phyloP scores from a whole-genome alignment of 2,113 vertebrate genomes.

The Campylorhamphus procurvoides region DNA sequence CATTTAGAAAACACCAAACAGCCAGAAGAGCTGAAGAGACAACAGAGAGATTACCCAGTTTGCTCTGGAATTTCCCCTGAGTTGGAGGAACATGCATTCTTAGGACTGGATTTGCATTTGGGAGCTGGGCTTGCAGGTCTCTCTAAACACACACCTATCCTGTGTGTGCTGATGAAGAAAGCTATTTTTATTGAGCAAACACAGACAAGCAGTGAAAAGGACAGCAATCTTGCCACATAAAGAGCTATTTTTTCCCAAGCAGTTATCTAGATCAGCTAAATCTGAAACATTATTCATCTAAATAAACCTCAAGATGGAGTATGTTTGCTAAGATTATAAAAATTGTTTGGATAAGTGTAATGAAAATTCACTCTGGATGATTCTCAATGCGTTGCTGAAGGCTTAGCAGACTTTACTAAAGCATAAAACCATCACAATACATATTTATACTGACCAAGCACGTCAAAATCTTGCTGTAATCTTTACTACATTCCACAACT shows the following conservation, averaged over 20 bases:
- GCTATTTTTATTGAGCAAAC: not conserved
- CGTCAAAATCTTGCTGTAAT: not conserved
- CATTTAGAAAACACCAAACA: not conserved
- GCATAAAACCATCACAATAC: not conserved
- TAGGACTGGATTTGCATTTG: not conserved
- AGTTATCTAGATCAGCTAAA: conserved; percentile 12
- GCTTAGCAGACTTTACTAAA: not conserved
- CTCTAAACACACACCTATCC: not conserved
- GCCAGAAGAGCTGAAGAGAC: not conserved
- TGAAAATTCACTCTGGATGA: conserved; percentile 1
- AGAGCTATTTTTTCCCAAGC: not conserved
- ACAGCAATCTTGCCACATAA: not conserved
- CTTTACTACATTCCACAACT: not conserved
- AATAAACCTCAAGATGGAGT: not conserved
- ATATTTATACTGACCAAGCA: conserved; percentile 23
- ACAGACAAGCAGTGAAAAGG: not conserved
- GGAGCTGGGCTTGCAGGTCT: not conserved
- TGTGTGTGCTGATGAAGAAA: not conserved
- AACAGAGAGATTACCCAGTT: not conserved
- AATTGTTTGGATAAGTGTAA: not conserved
- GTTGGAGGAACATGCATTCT: not conserved
- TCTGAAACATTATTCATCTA: conserved; percentile 14
- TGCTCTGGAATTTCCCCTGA: not conserved
- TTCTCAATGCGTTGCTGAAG: not conserved
- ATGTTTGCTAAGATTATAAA: conserved; percentile 4